Percentiles rank a stretch among this genome's conserved stretches.
phyloP scores from a whole-genome alignment of 2,888 invertebrate species.

The Ennomos erosarius region DNA sequence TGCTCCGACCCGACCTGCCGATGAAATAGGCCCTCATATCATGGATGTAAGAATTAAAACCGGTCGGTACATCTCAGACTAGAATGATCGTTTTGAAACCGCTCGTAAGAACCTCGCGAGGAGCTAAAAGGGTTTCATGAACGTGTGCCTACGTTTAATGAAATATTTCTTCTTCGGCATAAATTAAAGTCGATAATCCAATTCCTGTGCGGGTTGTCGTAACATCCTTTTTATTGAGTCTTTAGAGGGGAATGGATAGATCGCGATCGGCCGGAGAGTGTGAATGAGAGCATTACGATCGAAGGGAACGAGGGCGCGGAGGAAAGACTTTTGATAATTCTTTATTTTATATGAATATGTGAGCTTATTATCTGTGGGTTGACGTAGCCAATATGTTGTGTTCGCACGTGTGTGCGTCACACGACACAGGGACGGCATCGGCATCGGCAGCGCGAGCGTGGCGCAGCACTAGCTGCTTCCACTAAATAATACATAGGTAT shows the following conservation, averaged over 20 bases:
- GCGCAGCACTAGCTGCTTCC: slow-evolving; percentile 67
- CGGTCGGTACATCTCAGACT: slow-evolving; percentile 70
- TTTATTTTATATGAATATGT: slow-evolving; percentile 86
- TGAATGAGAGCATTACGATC: slow-evolving; percentile 82
- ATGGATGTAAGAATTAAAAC: slow-evolving; percentile 83
- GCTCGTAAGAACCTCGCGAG: slow-evolving; percentile 61
- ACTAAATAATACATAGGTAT: slow-evolving; percentile 84
- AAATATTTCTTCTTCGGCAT: slow-evolving; percentile 83
- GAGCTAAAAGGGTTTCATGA: slow-evolving; percentile 80
- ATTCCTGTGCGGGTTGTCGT: slow-evolving; percentile 60
- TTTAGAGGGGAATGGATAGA: slow-evolving; percentile 81
- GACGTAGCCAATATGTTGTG: slow-evolving; percentile 70
- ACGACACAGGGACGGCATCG: slow-evolving; percentile 31
- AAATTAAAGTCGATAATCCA: slow-evolving; percentile 84
- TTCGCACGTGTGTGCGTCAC: slow-evolving; percentile 59
- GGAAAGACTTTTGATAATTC: slow-evolving; percentile 75
- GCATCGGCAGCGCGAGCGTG: slow-evolving; percentile 47
- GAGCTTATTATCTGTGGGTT: slow-evolving; percentile 80
- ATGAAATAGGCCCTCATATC: slow-evolving; percentile 77
- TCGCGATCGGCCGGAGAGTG: slow-evolving; percentile 79
- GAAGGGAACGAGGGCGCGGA: slow-evolving; percentile 64
- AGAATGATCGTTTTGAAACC: slow-evolving; percentile 79
- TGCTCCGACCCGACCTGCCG: slow-evolving; percentile 59
- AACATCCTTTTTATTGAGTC: slow-evolving; percentile 68
- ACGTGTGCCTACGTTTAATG: slow-evolving; percentile 70